Evolutionary conservation across 2,888 invertebrate species (phyloP).

Genomic region (Dryococelus australis): DNA sequence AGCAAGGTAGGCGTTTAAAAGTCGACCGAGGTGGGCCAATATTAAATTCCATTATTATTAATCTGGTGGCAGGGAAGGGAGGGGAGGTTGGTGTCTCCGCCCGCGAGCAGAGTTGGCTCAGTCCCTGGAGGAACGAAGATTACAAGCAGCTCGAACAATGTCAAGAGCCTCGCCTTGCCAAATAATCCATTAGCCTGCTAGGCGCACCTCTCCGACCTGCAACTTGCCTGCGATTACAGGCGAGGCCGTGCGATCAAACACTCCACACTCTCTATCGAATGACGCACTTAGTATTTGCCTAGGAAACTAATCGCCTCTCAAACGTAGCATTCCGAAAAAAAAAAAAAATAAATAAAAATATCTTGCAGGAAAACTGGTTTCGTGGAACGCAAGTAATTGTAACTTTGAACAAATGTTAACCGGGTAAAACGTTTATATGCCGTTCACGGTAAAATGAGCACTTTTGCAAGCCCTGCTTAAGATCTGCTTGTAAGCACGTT

Average conservation of each 20-base stretch:
- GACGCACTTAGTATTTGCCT: no score
- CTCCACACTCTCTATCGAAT: not conserved
- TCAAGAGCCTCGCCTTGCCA: not conserved
- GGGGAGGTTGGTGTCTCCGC: not conserved
- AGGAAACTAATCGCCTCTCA: no score
- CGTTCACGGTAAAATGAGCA: no score
- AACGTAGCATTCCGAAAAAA: no score
- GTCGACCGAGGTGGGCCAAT: slow-evolving; percentile 4
- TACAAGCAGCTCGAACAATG: slow-evolving; percentile 9
- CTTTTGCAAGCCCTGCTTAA: no score
- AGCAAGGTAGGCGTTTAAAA: not conserved
- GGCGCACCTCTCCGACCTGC: not conserved
- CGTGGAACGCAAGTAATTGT: no score
- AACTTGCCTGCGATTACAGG: not conserved
- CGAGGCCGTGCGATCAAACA: not conserved
- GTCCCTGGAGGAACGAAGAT: slow-evolving; percentile 7
- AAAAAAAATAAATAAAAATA: no score
- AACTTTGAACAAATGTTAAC: no score
- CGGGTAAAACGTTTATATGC: no score
- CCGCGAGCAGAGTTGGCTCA: not conserved
- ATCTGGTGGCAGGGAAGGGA: not conserved
- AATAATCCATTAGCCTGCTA: not conserved
- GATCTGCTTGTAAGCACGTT: no score
- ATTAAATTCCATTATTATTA: slow-evolving; percentile 31
- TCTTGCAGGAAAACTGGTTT: no score